Conservation (phyloP, 2,888 invertebrate species). For the Pachliopta kotzebuea region DNA sequence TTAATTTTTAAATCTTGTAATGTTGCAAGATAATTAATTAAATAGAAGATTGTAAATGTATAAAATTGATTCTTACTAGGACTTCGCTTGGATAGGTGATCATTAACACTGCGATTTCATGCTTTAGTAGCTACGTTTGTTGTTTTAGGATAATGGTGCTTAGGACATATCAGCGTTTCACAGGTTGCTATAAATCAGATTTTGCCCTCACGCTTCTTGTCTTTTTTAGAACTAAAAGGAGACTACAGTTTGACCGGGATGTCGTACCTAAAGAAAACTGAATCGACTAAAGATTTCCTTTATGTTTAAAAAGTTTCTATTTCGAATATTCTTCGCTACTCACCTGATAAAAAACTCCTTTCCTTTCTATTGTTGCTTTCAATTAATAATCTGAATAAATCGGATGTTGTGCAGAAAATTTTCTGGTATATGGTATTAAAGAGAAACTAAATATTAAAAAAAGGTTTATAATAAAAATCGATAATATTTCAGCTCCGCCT, state of each 20-base stretch:
- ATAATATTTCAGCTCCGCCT: background rate
- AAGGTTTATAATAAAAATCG: background rate
- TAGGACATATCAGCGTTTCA: background rate
- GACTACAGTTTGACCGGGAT: too few relatives aligned
- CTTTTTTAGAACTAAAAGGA: too few relatives aligned
- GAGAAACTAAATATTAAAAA: background rate
- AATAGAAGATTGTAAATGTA: background rate
- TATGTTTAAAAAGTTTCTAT: too few relatives aligned
- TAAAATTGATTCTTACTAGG: background rate
- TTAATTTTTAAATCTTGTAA: too few relatives aligned
- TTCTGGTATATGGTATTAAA: background rate
- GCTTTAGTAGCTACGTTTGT: background rate
- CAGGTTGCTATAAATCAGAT: background rate
- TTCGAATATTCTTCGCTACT: too few relatives aligned
- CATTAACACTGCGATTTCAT: background rate
- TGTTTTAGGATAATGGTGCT: background rate
- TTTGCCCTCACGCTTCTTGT: background rate
- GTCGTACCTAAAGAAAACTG: too few relatives aligned
- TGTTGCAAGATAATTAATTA: too few relatives aligned
- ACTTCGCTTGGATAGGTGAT: background rate
- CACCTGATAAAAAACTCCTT: too few relatives aligned
- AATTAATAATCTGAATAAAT: background rate
- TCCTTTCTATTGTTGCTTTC: background rate
- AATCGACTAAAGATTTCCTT: too few relatives aligned
- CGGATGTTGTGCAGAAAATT: background rate